These are phyloP conservation scores for Arctopsyche grandis DNA, from an alignment of 1,140 invertebrate genomes.

Conservation along the genomic window DNA sequence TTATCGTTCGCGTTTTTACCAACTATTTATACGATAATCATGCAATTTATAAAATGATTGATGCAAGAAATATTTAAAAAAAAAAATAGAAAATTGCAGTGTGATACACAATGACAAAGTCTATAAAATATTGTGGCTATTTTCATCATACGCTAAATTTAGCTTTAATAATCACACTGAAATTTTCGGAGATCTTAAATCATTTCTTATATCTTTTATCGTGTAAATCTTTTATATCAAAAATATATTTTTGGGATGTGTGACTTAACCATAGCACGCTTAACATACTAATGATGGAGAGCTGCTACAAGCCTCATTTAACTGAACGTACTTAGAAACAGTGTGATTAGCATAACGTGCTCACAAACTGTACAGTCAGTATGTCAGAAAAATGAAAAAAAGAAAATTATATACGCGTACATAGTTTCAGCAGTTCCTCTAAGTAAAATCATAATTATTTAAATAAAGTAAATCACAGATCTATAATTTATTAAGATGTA, in stretches of 20 bases:
- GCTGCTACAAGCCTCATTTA: slow-evolving; percentile 38
- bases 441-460: not conserved
- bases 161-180: not conserved
- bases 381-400: not conserved
- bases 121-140: not conserved
- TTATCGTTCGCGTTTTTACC: not conserved
- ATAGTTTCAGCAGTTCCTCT: not conserved
- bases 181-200: no score
- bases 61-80: not conserved
- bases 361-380: slow-evolving; percentile 26
- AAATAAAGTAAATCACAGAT: no score
- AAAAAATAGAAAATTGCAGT: not conserved
- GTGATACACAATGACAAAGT: not conserved
- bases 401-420: not conserved
- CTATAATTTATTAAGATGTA: no score
- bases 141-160: not conserved
- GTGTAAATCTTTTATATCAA: no score
- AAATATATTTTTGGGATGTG: not conserved
- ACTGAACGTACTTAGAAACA: slow-evolving; percentile 40
- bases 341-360: slow-evolving; percentile 41
- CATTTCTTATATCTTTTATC: no score
- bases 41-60: slow-evolving; percentile 26
- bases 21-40: not conserved
- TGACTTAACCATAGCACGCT: slow-evolving; percentile 1
- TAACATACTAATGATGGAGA: slow-evolving; percentile 43